phyloP scores from a whole-genome alignment of 23 tunicate genomes.

The Trididemnum clinides region DNA sequence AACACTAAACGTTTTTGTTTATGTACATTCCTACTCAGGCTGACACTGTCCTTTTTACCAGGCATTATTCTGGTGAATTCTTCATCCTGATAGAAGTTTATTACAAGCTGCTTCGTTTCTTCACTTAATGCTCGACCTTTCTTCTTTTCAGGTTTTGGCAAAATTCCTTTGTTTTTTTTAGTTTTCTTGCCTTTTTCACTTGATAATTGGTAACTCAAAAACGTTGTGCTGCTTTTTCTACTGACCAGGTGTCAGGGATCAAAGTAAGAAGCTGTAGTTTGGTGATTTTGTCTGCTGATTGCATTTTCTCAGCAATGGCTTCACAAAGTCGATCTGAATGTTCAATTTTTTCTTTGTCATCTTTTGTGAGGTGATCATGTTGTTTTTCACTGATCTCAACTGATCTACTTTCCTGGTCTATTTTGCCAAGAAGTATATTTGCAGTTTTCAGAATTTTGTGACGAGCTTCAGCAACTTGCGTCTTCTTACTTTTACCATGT shows the following conservation, averaged over 20 bases:
- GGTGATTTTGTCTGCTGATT: slow-evolving; percentile 10
- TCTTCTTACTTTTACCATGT: slow-evolving; percentile 35
- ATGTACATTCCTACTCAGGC: slow-evolving; percentile 38
- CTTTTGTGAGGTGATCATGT: neutral
- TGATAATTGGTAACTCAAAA: slow-evolving; percentile 22
- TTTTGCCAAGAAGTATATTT: slow-evolving; percentile 3
- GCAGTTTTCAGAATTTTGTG: slow-evolving; percentile 35
- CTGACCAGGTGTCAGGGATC: slow-evolving; percentile 42
- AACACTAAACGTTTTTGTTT: slow-evolving; percentile 33
- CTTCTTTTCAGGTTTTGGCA: slow-evolving; percentile 3
- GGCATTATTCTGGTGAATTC: slow-evolving; percentile 38
- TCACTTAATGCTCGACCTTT: slow-evolving; percentile 14
- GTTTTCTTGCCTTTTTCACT: slow-evolving; percentile 35
- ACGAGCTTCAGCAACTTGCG: slow-evolving; percentile 36
- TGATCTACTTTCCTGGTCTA: slow-evolving; percentile 25
- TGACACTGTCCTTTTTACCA: slow-evolving; percentile 37
- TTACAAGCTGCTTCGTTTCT: slow-evolving; percentile 25
- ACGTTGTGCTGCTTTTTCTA: slow-evolving; percentile 19
- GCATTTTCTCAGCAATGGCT: slow-evolving; percentile 18
- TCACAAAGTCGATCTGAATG: slow-evolving; percentile 18
- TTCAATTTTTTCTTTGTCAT: slow-evolving; percentile 23
- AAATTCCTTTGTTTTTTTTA: slow-evolving; percentile 33
- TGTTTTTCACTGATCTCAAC: slow-evolving; percentile 7
- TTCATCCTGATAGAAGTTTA: slow-evolving; percentile 31
- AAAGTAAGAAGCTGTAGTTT: slow-evolving; percentile 34